Evolutionary conservation across 2,113 vertebrate genomes (phyloP), one percentile per base, ranked within the genome.

Genomic region (Setophaga petechia): DNA sequence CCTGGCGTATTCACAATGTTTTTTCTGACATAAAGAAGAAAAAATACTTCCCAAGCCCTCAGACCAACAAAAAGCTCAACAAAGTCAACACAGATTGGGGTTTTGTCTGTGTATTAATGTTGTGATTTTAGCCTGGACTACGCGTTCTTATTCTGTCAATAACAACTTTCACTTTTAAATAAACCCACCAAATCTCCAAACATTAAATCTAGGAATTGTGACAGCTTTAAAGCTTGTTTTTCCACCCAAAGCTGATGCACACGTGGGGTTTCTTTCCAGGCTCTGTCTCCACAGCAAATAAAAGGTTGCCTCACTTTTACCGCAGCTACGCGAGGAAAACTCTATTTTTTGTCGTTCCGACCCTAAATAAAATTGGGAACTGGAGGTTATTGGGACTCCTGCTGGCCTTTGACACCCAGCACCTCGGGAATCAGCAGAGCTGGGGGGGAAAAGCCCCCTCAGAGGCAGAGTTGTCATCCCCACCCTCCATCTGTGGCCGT

Each of bases 341-440:
- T 3, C 8, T 24, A 44, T 94, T 80, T 66, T 93, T 58, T 61
- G 74, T 54, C 58, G 81, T 81, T 67, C 80, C 25, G 0, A 10
- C 76, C 76, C 69, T 30, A 85, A 55, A 66, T 23, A 88, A 82
- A 83, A 59, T 13, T 19, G 82, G 61, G 59, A 92, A 77, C 69
- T 37, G 82, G 75, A 90, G 68, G 92, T 87, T 92, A 25, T 49
- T 76, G 84, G 54, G 85, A 86, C 35, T 93, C 85, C 62, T 78
- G 79, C 11, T 95, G 86, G 75, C 86, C 91, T 97, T 93, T 97
- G 92, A 91, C 90, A 97, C 35, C 73, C 90, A 84, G 67, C 74
- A 91, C 88, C 89, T 88, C 55, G 57, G 84, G 80, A 75, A 84
- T 94, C 68, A 93, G 78, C 79, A 88, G 62, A 57, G 67, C 58